Evolutionary conservation across 2,888 invertebrate species (phyloP).

Genomic region (Euplexia lucipara): DNA sequence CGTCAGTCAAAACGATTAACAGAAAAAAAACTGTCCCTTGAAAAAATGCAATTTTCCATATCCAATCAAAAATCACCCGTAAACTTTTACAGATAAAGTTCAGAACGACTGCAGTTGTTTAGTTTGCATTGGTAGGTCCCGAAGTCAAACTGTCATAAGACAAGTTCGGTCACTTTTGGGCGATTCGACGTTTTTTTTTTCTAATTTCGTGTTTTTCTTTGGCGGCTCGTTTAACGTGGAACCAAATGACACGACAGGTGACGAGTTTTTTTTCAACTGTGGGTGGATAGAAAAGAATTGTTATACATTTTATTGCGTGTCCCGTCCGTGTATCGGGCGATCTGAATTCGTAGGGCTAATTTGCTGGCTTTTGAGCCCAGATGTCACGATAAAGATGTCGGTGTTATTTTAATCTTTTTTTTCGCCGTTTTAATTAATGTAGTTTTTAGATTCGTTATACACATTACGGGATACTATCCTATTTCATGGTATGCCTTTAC

Average conservation of each 20-base stretch:
- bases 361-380: slow-evolving; percentile 83
- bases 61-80: slow-evolving; percentile 59
- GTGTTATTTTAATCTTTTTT: slow-evolving; percentile 59
- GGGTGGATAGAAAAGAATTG: slow-evolving; percentile 81
- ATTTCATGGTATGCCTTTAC: too few relatives aligned
- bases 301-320: slow-evolving; percentile 90
- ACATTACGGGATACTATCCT: too few relatives aligned
- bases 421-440: slow-evolving; percentile 23
- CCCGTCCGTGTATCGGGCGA: slow-evolving; percentile 79
- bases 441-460: slow-evolving; percentile 24
- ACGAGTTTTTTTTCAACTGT: slow-evolving; percentile 77
- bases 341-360: slow-evolving; percentile 81
- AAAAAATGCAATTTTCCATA: slow-evolving; percentile 59
- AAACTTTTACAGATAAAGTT: slow-evolving; percentile 16
- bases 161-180: slow-evolving; percentile 85
- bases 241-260: slow-evolving; percentile 91
- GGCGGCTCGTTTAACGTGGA: slow-evolving; percentile 88
- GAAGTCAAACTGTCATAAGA: slow-evolving; percentile 80
- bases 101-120: slow-evolving; percentile 36
- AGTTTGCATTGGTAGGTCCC: slow-evolving; percentile 53
- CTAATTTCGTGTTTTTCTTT: slow-evolving; percentile 86
- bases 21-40: slow-evolving; percentile 79
- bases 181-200: slow-evolving; percentile 80
- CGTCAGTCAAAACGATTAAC: slow-evolving; percentile 88
- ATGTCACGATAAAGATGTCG: slow-evolving; percentile 81